Base-by-base conservation (phyloP, 2,888 invertebrate species). In the Drosophila paramelanica region DNA sequence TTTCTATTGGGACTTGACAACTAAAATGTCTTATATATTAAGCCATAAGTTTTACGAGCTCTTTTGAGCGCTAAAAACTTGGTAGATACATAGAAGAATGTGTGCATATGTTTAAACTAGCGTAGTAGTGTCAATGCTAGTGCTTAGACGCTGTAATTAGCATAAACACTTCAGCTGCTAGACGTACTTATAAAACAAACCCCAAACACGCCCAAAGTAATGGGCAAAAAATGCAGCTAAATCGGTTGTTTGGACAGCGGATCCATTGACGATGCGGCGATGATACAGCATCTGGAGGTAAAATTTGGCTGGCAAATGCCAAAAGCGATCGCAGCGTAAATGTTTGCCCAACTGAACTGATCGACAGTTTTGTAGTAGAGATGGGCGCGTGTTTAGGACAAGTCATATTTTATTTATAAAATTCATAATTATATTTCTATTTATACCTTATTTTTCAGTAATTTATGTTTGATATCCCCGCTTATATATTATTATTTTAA, bases 301-400 rank as follows among this genome's bases (percentile, higher is more conserved):
- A 31, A 31, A 31, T 31, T 31, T 31, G 10, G 3, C 31, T 31
- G 31, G 31, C 10, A 77, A 82, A 82, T 82, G 67, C 50, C 73
- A 60, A 36, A 36, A 64, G 56, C 39, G 59, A 78, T 59, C 59
- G 58, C 52, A 47, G 51, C 55, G 62, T 65, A 73, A 80, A 69
- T 81, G 86, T 85, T 81, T 79, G 80, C 46, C 65, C 59, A 86
- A 86, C 71, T 46, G 17, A 23, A 36, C 38, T 36, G 36, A 11
- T 39, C 13, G 36, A 36, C 5, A 11, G 36, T 13, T 13, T 36
- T 36, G 13, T 36, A 5, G 36, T 36, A 13, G 36, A 36, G 36
- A 13, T 36, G 36, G 2, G 13, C 36, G 36, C 36, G 36, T 36
- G 11, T 2, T 8, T 3, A 23, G 4, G 23, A 23, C 23, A 23